Conservation (phyloP, 2,113 vertebrate species). For the human (Homo sapiens) region GRCh38 chr2:188898501-188899000, state of each 20-base stretch:
- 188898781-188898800: not conserved
- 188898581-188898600: not conserved
- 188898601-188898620: not conserved
- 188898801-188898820: not conserved
- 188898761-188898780: not conserved
- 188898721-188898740: not conserved
- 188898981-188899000: not conserved
- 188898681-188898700: not conserved
- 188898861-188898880: not conserved
- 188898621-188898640: not conserved
- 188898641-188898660: not conserved
- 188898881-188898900: not conserved
- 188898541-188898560: not conserved
- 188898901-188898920: not conserved
- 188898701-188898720: not conserved
- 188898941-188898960: not conserved
- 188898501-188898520: not conserved
- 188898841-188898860: not conserved
- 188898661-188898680: constrained; percentile 23
- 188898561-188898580: not conserved
- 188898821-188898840: not conserved
- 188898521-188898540: not conserved
- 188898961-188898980: not conserved
- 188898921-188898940: not conserved
- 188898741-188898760: not conserved